Evolutionary conservation across 2,888 invertebrate genomes (phyloP).

Genomic region (Coleophora deauratella): DNA sequence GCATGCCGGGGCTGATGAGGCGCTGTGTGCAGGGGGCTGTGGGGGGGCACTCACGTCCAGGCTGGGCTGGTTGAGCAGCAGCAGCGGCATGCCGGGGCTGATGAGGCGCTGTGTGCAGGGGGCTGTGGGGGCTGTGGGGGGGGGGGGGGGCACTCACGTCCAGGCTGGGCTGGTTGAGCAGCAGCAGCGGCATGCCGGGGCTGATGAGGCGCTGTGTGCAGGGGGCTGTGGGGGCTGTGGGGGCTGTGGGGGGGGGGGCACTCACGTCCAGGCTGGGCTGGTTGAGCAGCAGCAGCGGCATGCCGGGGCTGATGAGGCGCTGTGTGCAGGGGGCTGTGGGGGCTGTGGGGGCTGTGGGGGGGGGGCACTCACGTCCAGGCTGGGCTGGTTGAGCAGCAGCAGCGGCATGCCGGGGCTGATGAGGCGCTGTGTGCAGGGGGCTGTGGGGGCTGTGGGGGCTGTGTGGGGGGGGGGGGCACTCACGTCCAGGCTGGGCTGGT

Average conservation of each 20-base stretch:
- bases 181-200: constrained; percentile 87
- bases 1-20: constrained; percentile 89
- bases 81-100: constrained; percentile 88
- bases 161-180: constrained; percentile 92
- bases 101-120: too few species aligned
- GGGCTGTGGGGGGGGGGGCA: constrained; percentile 87
- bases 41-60: constrained; percentile 85
- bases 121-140: too few species aligned
- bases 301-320: constrained; percentile 92
- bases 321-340: too few species aligned
- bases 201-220: constrained; percentile 93
- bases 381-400: constrained; percentile 90
- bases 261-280: constrained; percentile 93
- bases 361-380: constrained; percentile 85
- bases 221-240: constrained; percentile 89
- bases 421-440: constrained; percentile 90
- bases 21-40: too few species aligned
- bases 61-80: constrained; percentile 92
- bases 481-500: constrained; percentile 84
- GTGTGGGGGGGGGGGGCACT: constrained; percentile 92
- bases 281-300: constrained; percentile 92
- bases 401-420: constrained; percentile 90
- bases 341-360: constrained; percentile 88
- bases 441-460: constrained; percentile 87
- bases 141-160: constrained; percentile 84